These are phyloP conservation scores for Gymnocypris eckloni DNA, from an alignment of 2,797 vertebrate species.

Conservation along the genomic window DNA sequence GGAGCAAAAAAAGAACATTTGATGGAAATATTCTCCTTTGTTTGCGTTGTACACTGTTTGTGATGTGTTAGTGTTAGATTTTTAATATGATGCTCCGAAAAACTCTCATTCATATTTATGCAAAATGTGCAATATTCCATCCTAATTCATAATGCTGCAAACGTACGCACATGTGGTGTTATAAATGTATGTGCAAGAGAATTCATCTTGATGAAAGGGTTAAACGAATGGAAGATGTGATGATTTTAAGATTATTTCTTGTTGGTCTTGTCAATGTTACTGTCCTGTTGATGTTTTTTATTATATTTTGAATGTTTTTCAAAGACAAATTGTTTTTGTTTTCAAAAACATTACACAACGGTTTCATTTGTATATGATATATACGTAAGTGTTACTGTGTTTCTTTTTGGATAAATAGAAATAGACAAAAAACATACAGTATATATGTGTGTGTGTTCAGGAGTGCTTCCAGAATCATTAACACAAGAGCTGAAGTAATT, in stretches of 20 bases:
- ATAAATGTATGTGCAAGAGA: constrained; percentile 67
- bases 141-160: constrained; percentile 68
- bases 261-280: constrained; percentile 53
- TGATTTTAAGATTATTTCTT: constrained; percentile 45
- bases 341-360: constrained; percentile 58
- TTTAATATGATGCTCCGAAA: constrained; percentile 49
- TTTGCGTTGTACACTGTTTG: constrained; percentile 23
- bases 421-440: constrained; percentile 8
- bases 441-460: constrained; percentile 37
- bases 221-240: constrained; percentile 20
- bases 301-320: constrained; percentile 55
- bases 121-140: constrained; percentile 76
- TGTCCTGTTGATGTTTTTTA: constrained; percentile 55
- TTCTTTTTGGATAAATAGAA: constrained; percentile 55
- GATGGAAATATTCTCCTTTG: background rate
- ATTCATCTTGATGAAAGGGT: constrained; percentile 65
- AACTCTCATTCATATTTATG: constrained; percentile 66
- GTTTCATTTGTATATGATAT: constrained; percentile 66
- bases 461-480: constrained; percentile 61
- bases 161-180: constrained; percentile 52
- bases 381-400: constrained; percentile 59
- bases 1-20: constrained; percentile 21
- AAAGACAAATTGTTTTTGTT: constrained; percentile 59
- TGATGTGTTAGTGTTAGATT: constrained; percentile 39
- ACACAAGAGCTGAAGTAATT: constrained; percentile 39